Evolutionary conservation across 2,888 invertebrate species (phyloP).

Genomic region (Digitonthophagus gazella): DNA sequence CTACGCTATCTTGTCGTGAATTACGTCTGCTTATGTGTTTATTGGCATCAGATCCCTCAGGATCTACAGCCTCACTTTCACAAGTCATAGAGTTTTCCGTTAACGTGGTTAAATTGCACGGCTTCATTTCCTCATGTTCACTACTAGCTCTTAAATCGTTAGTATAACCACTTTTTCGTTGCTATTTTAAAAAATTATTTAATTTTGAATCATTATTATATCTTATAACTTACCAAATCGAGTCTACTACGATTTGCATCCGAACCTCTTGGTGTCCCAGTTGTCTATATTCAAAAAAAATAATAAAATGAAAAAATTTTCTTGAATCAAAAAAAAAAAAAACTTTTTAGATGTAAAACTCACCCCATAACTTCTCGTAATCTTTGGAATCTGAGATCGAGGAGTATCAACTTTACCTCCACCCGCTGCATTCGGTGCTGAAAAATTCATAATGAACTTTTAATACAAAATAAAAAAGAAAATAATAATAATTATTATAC

Average conservation of each 20-base stretch:
- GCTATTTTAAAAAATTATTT: background rate
- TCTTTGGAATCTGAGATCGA: conserved; percentile 27
- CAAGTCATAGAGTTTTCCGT: conserved; percentile 24
- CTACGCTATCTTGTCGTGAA: conserved; percentile 21
- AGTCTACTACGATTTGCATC: background rate
- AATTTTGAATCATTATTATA: background rate
- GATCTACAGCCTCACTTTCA: conserved; percentile 24
- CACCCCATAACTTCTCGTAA: conserved; percentile 22
- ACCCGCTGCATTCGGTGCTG: no score
- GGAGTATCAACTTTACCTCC: conserved; percentile 12
- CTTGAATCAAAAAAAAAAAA: no score
- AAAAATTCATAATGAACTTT: background rate
- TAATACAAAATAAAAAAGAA: no score
- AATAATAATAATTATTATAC: no score
- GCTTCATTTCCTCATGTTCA: conserved; percentile 17
- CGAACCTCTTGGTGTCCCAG: background rate
- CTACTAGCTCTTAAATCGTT: conserved; percentile 16
- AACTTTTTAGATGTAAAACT: conserved; percentile 1
- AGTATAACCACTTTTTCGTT: conserved; percentile 1
- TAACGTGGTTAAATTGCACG: conserved; percentile 22
- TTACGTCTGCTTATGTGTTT: conserved; percentile 20
- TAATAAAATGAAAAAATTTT: background rate
- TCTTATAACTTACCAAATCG: no score
- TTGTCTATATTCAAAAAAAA: background rate
- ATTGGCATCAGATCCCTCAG: conserved; percentile 22